Percentiles rank a stretch among this genome's conserved stretches.
Conservation (phyloP, 2,113 vertebrate species). For the Hippoglossus stenolepis region DNA sequence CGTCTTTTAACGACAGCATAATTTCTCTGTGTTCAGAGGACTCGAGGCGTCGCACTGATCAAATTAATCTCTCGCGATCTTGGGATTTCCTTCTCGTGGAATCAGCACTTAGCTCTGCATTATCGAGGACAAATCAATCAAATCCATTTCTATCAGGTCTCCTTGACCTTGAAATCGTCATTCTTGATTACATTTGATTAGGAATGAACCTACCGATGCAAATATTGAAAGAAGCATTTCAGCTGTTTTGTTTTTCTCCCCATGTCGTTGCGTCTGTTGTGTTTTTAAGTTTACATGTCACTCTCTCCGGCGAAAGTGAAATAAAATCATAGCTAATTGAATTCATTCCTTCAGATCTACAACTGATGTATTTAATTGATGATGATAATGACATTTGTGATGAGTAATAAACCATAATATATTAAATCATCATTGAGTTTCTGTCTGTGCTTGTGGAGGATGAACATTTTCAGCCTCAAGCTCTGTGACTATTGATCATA, state of each 20-base stretch:
- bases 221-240: slow-evolving; percentile 34
- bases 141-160: slow-evolving; percentile 6
- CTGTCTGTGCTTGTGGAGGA: not conserved
- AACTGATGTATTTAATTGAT: slow-evolving; percentile 83
- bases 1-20: not conserved
- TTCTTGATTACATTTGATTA: slow-evolving; percentile 23
- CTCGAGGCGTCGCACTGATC: slow-evolving; percentile 24
- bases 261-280: slow-evolving; percentile 44
- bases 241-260: slow-evolving; percentile 15
- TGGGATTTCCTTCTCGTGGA: not conserved
- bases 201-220: slow-evolving; percentile 46
- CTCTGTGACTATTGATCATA: not conserved
- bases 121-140: slow-evolving; percentile 3
- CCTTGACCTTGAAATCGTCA: slow-evolving; percentile 10
- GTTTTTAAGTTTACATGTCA: slow-evolving; percentile 81
- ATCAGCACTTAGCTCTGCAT: slow-evolving; percentile 22
- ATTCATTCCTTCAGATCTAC: slow-evolving; percentile 82
- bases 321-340: slow-evolving; percentile 77
- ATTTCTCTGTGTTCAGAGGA: slow-evolving; percentile 13
- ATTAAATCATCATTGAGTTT: slow-evolving; percentile 68
- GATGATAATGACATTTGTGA: slow-evolving; percentile 81
- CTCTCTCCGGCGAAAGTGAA: slow-evolving; percentile 70
- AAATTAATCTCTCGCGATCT: slow-evolving; percentile 15
- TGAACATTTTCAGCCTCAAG: not conserved
- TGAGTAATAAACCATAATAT: slow-evolving; percentile 87